Percentiles rank a stretch among this genome's conserved stretches.
Evolutionary conservation across 2,113 vertebrate species (phyloP).

Genomic region (Hippolais icterina): DNA sequence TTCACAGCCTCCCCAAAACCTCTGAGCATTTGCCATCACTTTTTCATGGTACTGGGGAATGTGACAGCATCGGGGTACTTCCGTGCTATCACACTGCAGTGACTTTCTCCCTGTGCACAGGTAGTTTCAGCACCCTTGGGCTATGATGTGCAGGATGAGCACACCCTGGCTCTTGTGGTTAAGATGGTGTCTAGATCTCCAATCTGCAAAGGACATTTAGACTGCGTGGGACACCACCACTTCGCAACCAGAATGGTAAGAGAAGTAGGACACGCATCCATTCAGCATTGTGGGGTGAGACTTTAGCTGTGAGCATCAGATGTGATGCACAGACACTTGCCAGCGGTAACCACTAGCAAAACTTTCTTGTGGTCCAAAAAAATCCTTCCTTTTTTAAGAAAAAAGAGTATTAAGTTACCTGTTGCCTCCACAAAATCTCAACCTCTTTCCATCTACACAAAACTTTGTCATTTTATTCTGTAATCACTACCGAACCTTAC

Average conservation of each 20-base stretch:
- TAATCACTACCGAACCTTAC: not conserved
- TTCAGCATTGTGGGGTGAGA: not conserved
- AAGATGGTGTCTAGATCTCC: not conserved
- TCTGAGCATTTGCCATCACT: not conserved
- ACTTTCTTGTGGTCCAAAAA: not conserved
- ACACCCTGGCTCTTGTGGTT: not conserved
- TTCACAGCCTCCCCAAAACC: not conserved
- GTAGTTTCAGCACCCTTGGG: not conserved
- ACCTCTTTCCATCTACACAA: not conserved
- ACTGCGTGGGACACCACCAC: not conserved
- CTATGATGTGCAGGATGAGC: not conserved
- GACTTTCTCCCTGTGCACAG: not conserved
- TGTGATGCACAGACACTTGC: not conserved
- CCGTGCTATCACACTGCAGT: rapidly evolving
- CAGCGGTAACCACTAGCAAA: not conserved
- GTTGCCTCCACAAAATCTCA: not conserved
- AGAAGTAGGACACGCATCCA: not conserved
- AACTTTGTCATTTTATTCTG: not conserved
- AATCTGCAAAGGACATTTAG: not conserved
- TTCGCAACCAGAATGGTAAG: rapidly evolving
- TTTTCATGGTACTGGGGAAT: not conserved
- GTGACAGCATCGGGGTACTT: not conserved
- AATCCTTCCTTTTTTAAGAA: not conserved
- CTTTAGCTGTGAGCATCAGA: not conserved
- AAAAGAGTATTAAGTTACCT: not conserved